Base-by-base conservation (phyloP, 64 coral and sea anemone species). In the Actinia equina region DNA sequence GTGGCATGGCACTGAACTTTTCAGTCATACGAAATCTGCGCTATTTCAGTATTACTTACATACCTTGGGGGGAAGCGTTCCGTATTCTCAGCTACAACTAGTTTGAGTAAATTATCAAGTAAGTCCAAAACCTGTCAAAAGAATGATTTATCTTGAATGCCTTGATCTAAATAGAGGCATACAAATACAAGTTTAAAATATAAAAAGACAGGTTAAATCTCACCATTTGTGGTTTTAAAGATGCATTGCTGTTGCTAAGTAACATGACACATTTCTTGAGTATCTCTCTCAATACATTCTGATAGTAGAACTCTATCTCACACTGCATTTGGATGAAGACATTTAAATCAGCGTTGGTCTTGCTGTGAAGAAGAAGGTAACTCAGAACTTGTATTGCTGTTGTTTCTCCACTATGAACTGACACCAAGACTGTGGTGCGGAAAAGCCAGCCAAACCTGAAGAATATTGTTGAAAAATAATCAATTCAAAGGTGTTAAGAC, bases 301-400 rank as follows among this genome's bases (percentile, higher is more conserved):
- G 61, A 45, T 92, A 92, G 41, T 87, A 92, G 14, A 87, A 43
- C 85, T 87, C 85, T 30, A 92, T 43, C 25, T 92, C 90, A 53
- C 57, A 51, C 18, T 92, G 85, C 42, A 92, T 63, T 27, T 92
- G 84, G 52, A 87, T 49, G 77, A 92, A 87, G 7, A 92, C 19
- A 18, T 92, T 77, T 23, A 92, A 51, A 12, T 56, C 18, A 27
- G 87, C 26, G 0, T 77, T 15, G 57, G 77, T 82, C 71, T 80
- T 87, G 41, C 85, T 56, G 7, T 82, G 79, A 22, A 83, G 23
- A 9, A 92, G 43, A 37, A 87, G 46, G 27, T 69, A 44, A n/a
- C 43, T 87, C 4, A 92, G 59, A 43, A 87, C 62, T 70, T 79
- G 65, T 26, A 63, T 17, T 4, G 90, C 85, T 87, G 49, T 83